Evolutionary conservation across 2,797 vertebrate genomes (phyloP).

Genomic region (Tenualosa ilisha): DNA sequence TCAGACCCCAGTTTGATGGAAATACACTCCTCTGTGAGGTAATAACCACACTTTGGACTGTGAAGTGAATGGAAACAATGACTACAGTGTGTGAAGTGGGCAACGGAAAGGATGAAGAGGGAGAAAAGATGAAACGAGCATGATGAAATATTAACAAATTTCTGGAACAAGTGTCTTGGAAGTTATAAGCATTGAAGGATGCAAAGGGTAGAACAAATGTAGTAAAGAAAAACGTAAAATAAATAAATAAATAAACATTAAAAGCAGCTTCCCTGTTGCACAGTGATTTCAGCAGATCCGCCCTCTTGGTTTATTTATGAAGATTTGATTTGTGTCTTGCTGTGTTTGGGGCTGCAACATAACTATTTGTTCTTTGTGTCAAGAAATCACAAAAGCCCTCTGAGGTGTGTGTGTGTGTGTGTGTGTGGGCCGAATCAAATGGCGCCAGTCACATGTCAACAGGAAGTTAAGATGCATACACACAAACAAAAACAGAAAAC

Average conservation of each 20-base stretch:
- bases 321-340: conserved; percentile 40
- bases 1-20: conserved; percentile 37
- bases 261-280: conserved; percentile 31
- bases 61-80: neutral
- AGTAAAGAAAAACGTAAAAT: neutral
- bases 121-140: neutral
- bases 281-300: conserved; percentile 35
- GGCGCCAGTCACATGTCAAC: conserved; percentile 6
- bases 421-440: neutral
- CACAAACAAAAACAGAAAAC: neutral
- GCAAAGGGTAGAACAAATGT: conserved; percentile 1
- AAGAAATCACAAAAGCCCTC: conserved; percentile 42
- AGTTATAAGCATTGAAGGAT: neutral
- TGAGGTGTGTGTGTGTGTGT: conserved; percentile 3
- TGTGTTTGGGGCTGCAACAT: conserved; percentile 28
- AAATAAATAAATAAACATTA: neutral
- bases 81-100: neutral
- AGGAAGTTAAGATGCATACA: neutral
- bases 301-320: conserved; percentile 49
- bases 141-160: conserved; percentile 6
- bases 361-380: conserved; percentile 43
- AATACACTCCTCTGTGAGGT: neutral
- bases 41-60: conserved; percentile 1
- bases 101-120: neutral
- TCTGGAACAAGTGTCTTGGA: conserved; percentile 1